A percentile compares a stretch with the other conserved stretches of the same genome.
phyloP scores from a whole-genome alignment of 2,113 vertebrate species.

The Tyto alba region DNA sequence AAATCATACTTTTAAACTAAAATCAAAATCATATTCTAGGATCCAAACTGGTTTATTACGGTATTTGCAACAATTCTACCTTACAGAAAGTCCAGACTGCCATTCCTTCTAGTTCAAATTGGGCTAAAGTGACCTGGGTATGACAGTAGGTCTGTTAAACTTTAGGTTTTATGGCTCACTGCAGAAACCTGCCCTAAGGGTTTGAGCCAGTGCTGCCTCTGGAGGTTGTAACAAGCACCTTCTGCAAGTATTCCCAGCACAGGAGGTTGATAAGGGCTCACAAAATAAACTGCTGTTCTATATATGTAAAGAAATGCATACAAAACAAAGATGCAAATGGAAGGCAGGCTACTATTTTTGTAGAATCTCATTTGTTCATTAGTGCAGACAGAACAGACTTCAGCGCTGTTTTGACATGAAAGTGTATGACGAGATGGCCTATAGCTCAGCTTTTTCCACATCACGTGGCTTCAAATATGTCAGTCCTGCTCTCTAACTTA shows the following conservation, averaged over 20 bases:
- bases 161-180: background rate
- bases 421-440: background rate
- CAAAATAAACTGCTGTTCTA: background rate
- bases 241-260: background rate
- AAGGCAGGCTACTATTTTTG: background rate
- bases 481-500: background rate
- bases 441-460: background rate
- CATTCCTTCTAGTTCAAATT: background rate
- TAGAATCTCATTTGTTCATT: background rate
- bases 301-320: background rate
- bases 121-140: background rate
- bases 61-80: background rate
- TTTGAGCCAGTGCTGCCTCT: background rate
- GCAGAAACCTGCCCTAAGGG: background rate
- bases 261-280: background rate
- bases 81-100: background rate
- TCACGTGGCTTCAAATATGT: background rate
- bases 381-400: background rate
- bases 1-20: too few relatives aligned
- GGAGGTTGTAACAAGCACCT: background rate
- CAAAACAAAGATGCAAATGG: background rate
- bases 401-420: accelerated
- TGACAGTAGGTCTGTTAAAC: background rate
- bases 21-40: too few relatives aligned
- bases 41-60: too few relatives aligned